Evolutionary conservation across 2,888 invertebrate species (phyloP).

Genomic region (Eupithecia inturbata): DNA sequence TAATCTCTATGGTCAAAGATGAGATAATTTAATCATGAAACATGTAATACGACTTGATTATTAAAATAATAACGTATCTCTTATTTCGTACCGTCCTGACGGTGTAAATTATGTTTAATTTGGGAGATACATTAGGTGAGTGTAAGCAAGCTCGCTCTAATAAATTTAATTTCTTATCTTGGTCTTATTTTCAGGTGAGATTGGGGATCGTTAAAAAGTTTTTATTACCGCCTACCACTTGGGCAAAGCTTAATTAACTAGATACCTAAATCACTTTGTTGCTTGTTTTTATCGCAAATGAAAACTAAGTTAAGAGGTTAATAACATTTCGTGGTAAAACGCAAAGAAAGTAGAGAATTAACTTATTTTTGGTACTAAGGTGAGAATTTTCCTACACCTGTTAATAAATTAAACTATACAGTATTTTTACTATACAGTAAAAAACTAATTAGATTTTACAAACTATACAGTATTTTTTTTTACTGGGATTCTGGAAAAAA

Average conservation of each 20-base stretch:
- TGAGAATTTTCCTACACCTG: neutral
- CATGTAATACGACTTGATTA: neutral
- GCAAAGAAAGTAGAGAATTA: neutral
- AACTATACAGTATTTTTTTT: too few relatives aligned
- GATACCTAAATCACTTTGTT: neutral
- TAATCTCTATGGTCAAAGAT: neutral
- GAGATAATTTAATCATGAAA: neutral
- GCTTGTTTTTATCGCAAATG: slow-evolving; percentile 1
- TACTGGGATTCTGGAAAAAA: too few relatives aligned
- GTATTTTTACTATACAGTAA: too few relatives aligned
- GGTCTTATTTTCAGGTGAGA: slow-evolving; percentile 20
- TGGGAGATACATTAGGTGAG: neutral
- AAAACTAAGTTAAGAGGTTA: slow-evolving; percentile 5
- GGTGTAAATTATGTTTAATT: slow-evolving; percentile 14
- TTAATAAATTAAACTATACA: neutral
- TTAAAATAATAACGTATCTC: neutral
- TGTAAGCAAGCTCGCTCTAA: neutral
- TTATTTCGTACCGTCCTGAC: neutral
- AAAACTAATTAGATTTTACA: too few relatives aligned
- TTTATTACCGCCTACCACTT: slow-evolving; percentile 12
- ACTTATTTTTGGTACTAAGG: neutral
- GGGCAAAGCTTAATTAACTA: neutral
- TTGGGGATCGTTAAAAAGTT: slow-evolving; percentile 25
- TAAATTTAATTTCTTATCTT: slow-evolving; percentile 16
- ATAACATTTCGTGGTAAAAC: neutral